Base-by-base conservation (phyloP, 2,797 vertebrate species). In the Coracias cyanogaster region DNA sequence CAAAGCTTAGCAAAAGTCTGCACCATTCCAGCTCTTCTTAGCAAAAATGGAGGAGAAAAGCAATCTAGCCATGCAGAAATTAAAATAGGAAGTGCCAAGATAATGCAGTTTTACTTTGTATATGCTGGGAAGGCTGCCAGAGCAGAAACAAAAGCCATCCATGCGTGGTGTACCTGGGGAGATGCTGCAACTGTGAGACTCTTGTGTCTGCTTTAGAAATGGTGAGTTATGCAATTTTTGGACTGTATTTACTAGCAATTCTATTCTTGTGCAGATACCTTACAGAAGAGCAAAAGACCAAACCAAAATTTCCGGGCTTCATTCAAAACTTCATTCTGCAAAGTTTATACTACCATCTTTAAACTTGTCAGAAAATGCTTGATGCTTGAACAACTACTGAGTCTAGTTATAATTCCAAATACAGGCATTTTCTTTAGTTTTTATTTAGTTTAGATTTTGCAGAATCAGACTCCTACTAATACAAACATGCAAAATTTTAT, bases 11-110 rank as follows among this genome's bases (percentile, higher is more conserved):
- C 49, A 86, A 81, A 95, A 91, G 26, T 62, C 58, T 61, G 31
- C 31, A 33, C 55, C 43, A 4, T 85, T 93, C 78, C 46, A 15
- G 5, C 21, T 65, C 39, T 78, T 86, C 73, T 85, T 91, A 71
- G 78, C 17, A 86, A 94, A 95, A 94, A 81, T n/a, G 57, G 74
- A 93, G 35, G 48, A 85, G 86, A 80, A 95, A 90, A 94, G 73
- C 76, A 67, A 80, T 65, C 29, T 95, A 95, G 64, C 79, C 80
- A 45, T 95, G 94, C 76, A 96, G 97, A 94, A 95, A 93, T 93
- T 93, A 91, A 93, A 92, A 48, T 43, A 72, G 31, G 43, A 90
- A 92, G 74, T 92, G 94, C 77, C 90, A 97, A 88, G 91, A 83
- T 79, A 95, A 96, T 94, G 86, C 61, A 90, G 1, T 82, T 93